Base-by-base conservation (phyloP, 2,888 invertebrate genomes). In the Mythimna pallens region DNA sequence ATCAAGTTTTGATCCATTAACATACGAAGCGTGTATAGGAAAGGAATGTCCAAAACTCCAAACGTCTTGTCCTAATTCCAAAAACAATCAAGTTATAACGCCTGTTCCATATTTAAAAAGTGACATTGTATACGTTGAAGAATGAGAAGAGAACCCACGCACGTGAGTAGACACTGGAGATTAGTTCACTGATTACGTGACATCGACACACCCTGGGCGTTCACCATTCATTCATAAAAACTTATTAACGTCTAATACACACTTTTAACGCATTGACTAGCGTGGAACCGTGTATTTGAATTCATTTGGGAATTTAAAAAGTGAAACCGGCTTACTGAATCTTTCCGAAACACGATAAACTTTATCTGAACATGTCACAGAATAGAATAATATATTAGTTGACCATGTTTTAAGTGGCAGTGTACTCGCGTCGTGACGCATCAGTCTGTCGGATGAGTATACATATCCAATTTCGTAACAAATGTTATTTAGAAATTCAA, bases 171-270 rank as follows among this genome's bases (percentile, higher is more conserved):
- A 94, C 94, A 94, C 84, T 89, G 89, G 90, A 93, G 94, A 95
- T 95, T 94, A 94, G 88, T 92, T 90, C 91, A 89, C 90, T 86
- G 92, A 93, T 93, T 93, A 94, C 94, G 95, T 95, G 94, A 94
- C 92, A 86, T 87, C 89, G 90, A 90, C 91, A 92, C 93, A 89
- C 89, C 89, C 88, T 90, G 89, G 88, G 90, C 86, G 91, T 91
- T 91, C 91, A 86, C 80, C 83, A 82, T 88, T 87, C 86, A 88
- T 90, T 91, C 89, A 90, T 85, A 88, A 76, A 81, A 88, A 87
- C 88, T 89, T 90, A 90, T 87, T 86, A 83, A 71, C 78, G 70
- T 74, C 73, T 76, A 76, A 78, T 78, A 78, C 78, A 71, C 40
- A 73, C 73, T 77, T 76, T 78, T 78, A 83, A 81, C 75, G 76